Evolutionary conservation across 2,888 invertebrate species (phyloP).

Genomic region (Oasisia sp.): DNA sequence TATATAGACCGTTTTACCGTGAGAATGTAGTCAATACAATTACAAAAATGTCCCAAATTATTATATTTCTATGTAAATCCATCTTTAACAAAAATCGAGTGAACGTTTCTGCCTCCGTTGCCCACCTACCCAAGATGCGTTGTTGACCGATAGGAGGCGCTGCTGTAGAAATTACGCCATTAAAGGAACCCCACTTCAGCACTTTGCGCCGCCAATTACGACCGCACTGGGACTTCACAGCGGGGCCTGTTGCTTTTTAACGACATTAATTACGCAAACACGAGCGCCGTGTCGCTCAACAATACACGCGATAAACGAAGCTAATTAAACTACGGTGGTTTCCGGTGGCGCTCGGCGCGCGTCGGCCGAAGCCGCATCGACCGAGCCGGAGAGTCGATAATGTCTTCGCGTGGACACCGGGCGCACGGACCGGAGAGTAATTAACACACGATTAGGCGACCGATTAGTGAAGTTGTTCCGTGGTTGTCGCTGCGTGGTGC

Average conservation of each 20-base stretch:
- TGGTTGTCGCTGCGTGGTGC: neutral
- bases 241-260: constrained; percentile 12
- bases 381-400: neutral
- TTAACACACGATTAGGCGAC: neutral
- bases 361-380: neutral
- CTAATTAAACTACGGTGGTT: neutral
- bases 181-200: neutral
- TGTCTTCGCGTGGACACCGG: neutral
- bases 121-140: too few species aligned
- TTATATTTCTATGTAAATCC: too few species aligned
- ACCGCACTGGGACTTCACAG: neutral
- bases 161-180: neutral
- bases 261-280: constrained; percentile 13
- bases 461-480: neutral
- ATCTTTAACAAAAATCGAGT: too few species aligned
- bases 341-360: neutral
- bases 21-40: too few species aligned
- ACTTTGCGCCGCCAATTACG: neutral
- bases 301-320: neutral
- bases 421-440: neutral
- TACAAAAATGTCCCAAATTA: too few species aligned
- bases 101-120: too few species aligned
- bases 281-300: constrained; percentile 2
- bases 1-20: too few species aligned
- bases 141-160: neutral